Base-by-base conservation (phyloP, 2,888 invertebrate species). In the Hirtodrosophila confusa region DNA sequence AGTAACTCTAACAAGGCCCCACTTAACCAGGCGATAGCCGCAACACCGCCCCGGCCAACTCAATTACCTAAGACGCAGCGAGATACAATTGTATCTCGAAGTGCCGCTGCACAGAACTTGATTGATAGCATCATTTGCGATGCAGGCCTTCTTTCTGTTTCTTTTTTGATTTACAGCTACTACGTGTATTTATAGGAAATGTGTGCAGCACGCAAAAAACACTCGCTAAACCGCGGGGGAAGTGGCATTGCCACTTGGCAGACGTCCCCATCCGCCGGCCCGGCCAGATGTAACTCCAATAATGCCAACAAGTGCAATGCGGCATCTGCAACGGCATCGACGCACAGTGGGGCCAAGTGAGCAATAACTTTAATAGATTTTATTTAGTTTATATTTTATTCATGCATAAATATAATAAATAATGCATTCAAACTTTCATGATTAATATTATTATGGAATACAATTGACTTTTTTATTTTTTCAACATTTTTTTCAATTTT, bases 131-230 rank as follows among this genome's bases (percentile, higher is more conserved):
- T 54, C 62, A 65, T 71, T 80, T 54, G 64, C 50, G 56, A 62
- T 49, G 64, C 63, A 64, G 53, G 56, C 43, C 44, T 12, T 43
- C 10, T 31, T 43, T 51, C 24, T 17, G 29, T 49, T n/a, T 12
- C 39, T 37, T 51, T 61, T 68, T 78, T 84, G 78, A 78, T 75
- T 80, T 83, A 71, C 78, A 66, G 87, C 85, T 65, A 70, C 56
- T 53, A 50, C 27, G 33, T 47, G 51, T 56, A 64, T 62, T 64
- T 78, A 68, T 80, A 70, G 69, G 67, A 68, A 76, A 73, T 61
- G 74, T 76, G 80, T 57, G 24, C 10, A 49, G 51, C 68, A 66
- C 71, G 82, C 80, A 78, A 68, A 84, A 31, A 79, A 62, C 50
- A 57, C 35, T 36, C 10, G 27, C 40, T 39, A 27, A 9, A 10